Evolutionary conservation across 2,888 invertebrate genomes (phyloP), one percentile per base, ranked within the genome.

Genomic region (Marasmarcha lunaedactyla): DNA sequence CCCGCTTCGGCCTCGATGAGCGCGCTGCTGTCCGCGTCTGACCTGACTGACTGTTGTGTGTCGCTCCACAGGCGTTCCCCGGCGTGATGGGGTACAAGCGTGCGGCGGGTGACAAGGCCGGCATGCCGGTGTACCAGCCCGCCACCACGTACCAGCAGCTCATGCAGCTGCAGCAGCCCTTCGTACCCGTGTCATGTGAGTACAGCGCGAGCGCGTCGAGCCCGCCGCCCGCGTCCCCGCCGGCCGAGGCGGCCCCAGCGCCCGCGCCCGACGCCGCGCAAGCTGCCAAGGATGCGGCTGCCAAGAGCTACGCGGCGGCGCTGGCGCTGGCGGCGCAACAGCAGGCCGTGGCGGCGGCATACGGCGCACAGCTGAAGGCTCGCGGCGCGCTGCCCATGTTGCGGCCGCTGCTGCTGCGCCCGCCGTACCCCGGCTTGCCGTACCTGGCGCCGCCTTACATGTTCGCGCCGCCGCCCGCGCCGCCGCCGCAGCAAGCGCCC

Each of bases 151-250:
- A 95, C 86, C 95, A 96, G 86, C 96, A 96, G 86, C 89, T 96
- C 85, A 92, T 96, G 90, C 94, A 94, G 87, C 89, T 94, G 68
- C 89, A 92, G 86, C 94, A 95, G 90, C 95, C 95, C 84, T 95
- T 94, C 88, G 95, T 95, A 90, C 95, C 95, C 90, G 95, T 95
- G 88, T 95, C 96, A 93, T 96, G 95, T 96, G 95, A 97, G 95
- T 95, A 93, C 91, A 88, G 89, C 86, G 87, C 87, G 86, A 87
- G 89, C 81, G 86, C 88, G 63, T 83, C 88, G 71, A 81, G 85
- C 64, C 83, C 84, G 11, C 13, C 65, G 46, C 57, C 57, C 48
- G 52, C 55, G 49, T 45, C 46, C 39, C 51, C 47, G 48, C 49
- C 44, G 30, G 47, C 55, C 50, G 54, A 55, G 57, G 59, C 59